A percentile compares a stretch with the other conserved stretches of the same genome.
phyloP scores from a whole-genome alignment of 2,113 vertebrate species.

The Ceyx melanurus region DNA sequence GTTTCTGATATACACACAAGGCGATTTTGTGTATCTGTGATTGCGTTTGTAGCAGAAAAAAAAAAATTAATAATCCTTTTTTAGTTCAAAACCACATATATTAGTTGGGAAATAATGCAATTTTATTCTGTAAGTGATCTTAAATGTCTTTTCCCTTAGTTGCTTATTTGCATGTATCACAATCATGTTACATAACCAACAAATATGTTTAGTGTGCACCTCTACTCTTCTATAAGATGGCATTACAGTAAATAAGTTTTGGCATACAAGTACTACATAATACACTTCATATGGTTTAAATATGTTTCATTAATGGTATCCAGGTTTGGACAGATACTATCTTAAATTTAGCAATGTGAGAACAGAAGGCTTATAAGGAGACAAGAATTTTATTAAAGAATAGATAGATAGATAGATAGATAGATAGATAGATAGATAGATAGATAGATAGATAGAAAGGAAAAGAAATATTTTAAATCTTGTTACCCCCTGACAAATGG shows the following conservation, averaged over 20 bases:
- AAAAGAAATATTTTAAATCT: no score
- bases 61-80: neutral
- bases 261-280: neutral
- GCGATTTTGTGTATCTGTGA: neutral
- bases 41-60: neutral
- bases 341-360: no score
- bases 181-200: neutral
- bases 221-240: neutral
- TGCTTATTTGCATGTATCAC: neutral
- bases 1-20: neutral
- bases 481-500: no score
- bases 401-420: no score
- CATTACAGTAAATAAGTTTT: neutral
- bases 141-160: neutral
- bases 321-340: no score
- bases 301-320: neutral
- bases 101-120: neutral
- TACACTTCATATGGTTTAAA: neutral
- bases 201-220: neutral
- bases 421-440: no score
- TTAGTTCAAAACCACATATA: neutral
- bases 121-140: neutral
- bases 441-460: no score
- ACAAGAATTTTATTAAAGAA: no score
- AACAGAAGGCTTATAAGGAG: no score